Base-by-base conservation (phyloP, 1,140 invertebrate species). In the Drosophila ambigua region DNA sequence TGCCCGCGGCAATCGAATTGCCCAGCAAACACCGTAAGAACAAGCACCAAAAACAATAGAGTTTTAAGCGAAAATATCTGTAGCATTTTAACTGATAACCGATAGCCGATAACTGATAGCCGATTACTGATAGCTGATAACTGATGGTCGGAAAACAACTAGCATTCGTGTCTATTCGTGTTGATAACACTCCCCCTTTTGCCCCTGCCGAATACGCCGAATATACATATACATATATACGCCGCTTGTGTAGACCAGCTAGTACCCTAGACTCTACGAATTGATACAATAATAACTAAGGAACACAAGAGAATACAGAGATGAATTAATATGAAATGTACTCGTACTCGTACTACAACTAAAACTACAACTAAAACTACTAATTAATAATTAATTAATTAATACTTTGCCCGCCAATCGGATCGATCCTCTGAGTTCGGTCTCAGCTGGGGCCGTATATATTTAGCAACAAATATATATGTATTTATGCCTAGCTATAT, bases 21-120 rank as follows among this genome's bases (percentile, higher is more conserved):
- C 73, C 76, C 60, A 28, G 49, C 35, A 61, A 81, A 84, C 84
- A 91, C 79, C 83, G 90, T 91, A 91, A 91, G 90, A 91, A 81
- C 82, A 91, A 91, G 90, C 90, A 91, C 90, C 90, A 91, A 77
- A 90, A 39, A 39, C 87, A 90, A 88, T 90, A 90, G 82, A 77
- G 60, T 64, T 73, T 67, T 89, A 89, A 89, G 84, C 74, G 61
- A 69, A 81, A 60, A 65, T 15, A 28, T 23, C 16, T 55, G 35
- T 68, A 71, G 57, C 52, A 48, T 74, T 85, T 87, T 75, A 75
- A 77, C 68, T 57, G 67, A 63, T 83, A 77, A 77, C 68, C 53
- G 67, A 63, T 83, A 77, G 64, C 16, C 16, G 16, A 16, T 75
- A 75, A 77, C 68, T 57, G 67, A 63, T 83, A 77, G 64, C 16